phyloP scores from a whole-genome alignment of 2,888 invertebrate species.

The Oxytorus armatus region DNA sequence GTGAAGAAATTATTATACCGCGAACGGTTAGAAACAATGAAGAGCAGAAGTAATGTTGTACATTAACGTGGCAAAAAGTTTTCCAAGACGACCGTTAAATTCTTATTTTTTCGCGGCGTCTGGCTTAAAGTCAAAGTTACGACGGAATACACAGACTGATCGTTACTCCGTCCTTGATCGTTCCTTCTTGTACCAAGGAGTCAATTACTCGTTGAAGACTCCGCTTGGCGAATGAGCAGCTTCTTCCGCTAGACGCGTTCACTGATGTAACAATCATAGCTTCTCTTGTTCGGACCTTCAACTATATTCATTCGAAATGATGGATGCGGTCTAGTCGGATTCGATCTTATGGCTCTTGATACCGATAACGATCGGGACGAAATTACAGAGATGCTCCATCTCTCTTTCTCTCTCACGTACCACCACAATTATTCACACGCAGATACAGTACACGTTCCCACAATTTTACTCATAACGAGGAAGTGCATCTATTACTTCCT shows the following conservation, averaged over 20 bases:
- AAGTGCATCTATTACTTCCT: not conserved
- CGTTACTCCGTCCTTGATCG: constrained; percentile 28
- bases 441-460: constrained; percentile 30
- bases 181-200: constrained; percentile 40
- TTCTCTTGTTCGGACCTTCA: constrained; percentile 23
- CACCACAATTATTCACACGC: constrained; percentile 30
- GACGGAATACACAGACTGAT: constrained; percentile 26
- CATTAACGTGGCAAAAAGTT: constrained; percentile 7
- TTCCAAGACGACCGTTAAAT: constrained; percentile 22
- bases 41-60: constrained; percentile 64
- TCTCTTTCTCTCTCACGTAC: constrained; percentile 13
- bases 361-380: constrained; percentile 61
- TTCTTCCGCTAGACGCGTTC: constrained; percentile 46
- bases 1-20: not conserved
- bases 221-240: constrained; percentile 24
- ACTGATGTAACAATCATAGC: constrained; percentile 51
- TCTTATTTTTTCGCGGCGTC: constrained; percentile 30
- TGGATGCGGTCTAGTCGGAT: constrained; percentile 38
- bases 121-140: constrained; percentile 50
- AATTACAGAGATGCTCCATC: constrained; percentile 34
- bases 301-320: constrained; percentile 35
- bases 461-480: not conserved
- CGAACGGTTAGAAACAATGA: constrained; percentile 48
- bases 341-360: constrained; percentile 31
- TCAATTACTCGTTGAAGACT: constrained; percentile 49